Evolutionary conservation across 2,888 invertebrate genomes (phyloP), one percentile per base, ranked within the genome.

Genomic region (Flabesymbios commensalis): DNA sequence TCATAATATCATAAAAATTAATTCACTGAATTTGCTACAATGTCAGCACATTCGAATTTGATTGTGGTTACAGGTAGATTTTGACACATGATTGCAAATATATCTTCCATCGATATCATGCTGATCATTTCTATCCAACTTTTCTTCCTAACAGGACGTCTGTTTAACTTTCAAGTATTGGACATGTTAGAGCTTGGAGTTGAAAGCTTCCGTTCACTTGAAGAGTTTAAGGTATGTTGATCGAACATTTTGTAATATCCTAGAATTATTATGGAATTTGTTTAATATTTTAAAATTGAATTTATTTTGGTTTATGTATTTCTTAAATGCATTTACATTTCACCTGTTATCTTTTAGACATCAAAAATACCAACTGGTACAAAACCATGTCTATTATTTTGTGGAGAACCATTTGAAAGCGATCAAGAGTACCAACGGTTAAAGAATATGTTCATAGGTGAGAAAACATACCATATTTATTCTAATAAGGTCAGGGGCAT

Each of bases 121-220:
- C n/a, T n/a, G n/a, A n/a, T 36, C 39, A 36, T 14, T 36, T 49
- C 22, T 54, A 31, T 3, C 29, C 3, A 10, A 19, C 10, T 41
- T 53, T 45, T 33, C 3, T 2, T 57, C 2, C 63, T 78, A 75
- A 3, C 76, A 86, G 87, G 88, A 0, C 87, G 99, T 70, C 89
- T 91, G 78, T 97, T 89, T 83, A 93, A 99, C 82, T 88, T 90
- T 75, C 90, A 90, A 60, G 85, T 99, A 32, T 84, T 99, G 59
- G 99, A 99, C 79, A 96, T 99, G 95, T 88, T 94, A 60, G 99
- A 99, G 84, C 87, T 99, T 59, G 93, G 94, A 14, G 88, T 98
- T 26, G 92, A 93, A 57, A 87, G 89, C 57, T 96, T 88, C 79
- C 88, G 89, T 78, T 86, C 90, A 0, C 87, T 97, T 81, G 84